Evolutionary conservation across 2,888 invertebrate genomes (phyloP), one percentile per base, ranked within the genome.

Genomic region (Dysmachus trigonus): DNA sequence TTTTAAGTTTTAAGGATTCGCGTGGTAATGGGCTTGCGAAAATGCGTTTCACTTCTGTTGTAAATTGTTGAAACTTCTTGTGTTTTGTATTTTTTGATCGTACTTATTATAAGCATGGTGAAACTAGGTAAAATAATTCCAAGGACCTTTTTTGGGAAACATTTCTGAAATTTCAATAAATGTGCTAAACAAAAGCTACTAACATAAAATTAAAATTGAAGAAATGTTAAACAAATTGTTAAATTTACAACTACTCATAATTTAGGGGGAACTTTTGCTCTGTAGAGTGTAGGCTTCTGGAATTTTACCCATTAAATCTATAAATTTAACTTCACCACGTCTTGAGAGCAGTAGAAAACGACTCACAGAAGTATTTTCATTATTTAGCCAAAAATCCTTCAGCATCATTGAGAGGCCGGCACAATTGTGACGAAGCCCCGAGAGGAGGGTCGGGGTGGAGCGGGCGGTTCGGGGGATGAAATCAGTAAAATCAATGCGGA

Each of bases 401-500:
- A 62, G 62, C 18, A 22, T 62, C 62, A 27, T 62, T 62, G 62
- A 62, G 10, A 27, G 62, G 62, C 62, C 62, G 62, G 62, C 13
- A 62, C 62, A 62, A 62, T 62, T 62, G 22, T 62, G 27, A 62
- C 6, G 27, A 62, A 22, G 3, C 62, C n/a, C 22, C 4, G 15
- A 1, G n/a, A 27, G 10, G 8, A 8, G 27, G 10, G 53, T 73
- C 7, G n/a, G 18, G 22, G 22, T 1, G 10, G 13, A 22, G 30
- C 31, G 31, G 31, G 73, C n/a, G n/a, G n/a, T n/a, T n/a, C n/a
- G 30, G 41, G 38, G 15, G 27, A n/a, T 38, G 13, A 74, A 74
- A 74, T 81, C 62, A 81, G 31, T 72, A 85, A 74, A 85, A 85
- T 85, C 85, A 85, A 85, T 85, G 85, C 53, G 1, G 47, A 27